A percentile compares a stretch with the other conserved stretches of the same genome.
Evolutionary conservation across 2,797 vertebrate species (phyloP).

Genomic region (Acestrorhynchus altus): DNA sequence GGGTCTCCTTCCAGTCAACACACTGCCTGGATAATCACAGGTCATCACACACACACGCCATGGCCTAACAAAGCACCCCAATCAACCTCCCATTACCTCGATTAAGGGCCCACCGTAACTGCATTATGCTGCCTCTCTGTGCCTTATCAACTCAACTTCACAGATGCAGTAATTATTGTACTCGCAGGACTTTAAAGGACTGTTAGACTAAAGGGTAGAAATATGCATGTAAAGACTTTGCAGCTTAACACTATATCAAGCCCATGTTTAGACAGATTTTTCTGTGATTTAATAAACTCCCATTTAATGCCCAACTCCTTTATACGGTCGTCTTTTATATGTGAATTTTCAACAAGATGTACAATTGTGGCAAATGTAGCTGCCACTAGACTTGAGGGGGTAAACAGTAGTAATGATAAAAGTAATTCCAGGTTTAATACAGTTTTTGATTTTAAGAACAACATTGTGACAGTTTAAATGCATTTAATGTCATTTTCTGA

Average conservation of each 20-base stretch:
- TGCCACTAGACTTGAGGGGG: neutral
- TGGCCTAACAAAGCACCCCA: slow-evolving; percentile 60
- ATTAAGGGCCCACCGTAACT: slow-evolving; percentile 58
- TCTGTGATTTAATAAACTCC: neutral
- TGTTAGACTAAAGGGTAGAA: slow-evolving; percentile 9
- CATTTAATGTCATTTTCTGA: too few species aligned
- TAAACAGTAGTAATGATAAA: too few species aligned
- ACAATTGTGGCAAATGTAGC: neutral
- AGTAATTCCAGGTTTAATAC: too few species aligned
- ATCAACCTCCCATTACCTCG: slow-evolving; percentile 63
- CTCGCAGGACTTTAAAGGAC: slow-evolving; percentile 51
- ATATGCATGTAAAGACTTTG: slow-evolving; percentile 38
- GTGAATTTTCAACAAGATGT: neutral
- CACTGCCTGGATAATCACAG: slow-evolving; percentile 66
- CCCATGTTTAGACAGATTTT: neutral
- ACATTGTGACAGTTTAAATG: too few species aligned
- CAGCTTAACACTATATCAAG: slow-evolving; percentile 28
- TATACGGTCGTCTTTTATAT: neutral
- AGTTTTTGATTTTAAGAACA: too few species aligned
- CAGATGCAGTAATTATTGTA: slow-evolving; percentile 61
- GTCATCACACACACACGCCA: slow-evolving; percentile 60
- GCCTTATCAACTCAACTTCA: slow-evolving; percentile 58
- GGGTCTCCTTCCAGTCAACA: slow-evolving; percentile 66
- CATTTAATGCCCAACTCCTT: neutral
- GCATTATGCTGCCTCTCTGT: slow-evolving; percentile 50